phyloP scores from a whole-genome alignment of 1,140 invertebrate genomes.

The Frieseomelitta varia region DNA sequence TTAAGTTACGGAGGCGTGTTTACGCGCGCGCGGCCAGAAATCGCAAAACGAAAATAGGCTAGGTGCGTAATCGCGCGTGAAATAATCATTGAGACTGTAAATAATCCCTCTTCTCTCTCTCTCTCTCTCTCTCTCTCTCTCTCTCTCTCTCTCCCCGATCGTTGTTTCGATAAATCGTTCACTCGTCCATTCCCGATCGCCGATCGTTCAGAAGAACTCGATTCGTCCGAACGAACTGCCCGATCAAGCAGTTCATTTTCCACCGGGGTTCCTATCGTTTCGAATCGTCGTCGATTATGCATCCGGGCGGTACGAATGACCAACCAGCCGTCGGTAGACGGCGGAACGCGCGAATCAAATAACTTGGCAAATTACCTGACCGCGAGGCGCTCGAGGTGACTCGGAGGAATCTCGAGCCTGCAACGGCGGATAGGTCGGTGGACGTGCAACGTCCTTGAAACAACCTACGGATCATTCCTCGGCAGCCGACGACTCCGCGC shows the following conservation, averaged over 20 bases:
- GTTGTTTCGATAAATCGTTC: slow-evolving; percentile 10
- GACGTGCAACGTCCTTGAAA: slow-evolving; percentile 54
- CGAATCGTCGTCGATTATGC: slow-evolving; percentile 26
- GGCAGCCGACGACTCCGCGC: no score
- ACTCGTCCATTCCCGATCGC: background rate
- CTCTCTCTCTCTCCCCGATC: background rate
- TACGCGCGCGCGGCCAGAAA: background rate
- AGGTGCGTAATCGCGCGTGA: background rate
- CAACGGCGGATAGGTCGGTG: slow-evolving; percentile 40
- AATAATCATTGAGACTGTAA: slow-evolving; percentile 1
- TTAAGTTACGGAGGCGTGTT: background rate
- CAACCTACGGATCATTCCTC: slow-evolving; percentile 35
- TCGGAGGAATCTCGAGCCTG: slow-evolving; percentile 65
- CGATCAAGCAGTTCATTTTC: background rate
- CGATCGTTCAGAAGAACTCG: background rate
- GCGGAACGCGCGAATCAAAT: slow-evolving; percentile 35
- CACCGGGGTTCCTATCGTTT: slow-evolving; percentile 10
- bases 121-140: no score
- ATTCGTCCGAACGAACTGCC: background rate
- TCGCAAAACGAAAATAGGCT: no score
- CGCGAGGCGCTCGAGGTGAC: slow-evolving; percentile 58
- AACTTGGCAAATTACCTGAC: slow-evolving; percentile 69
- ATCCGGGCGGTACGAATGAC: slow-evolving; percentile 56
- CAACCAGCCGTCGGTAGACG: slow-evolving; percentile 48
- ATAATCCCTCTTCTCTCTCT: background rate